These are phyloP conservation scores for Ceyx margarethae DNA, from an alignment of 2,113 vertebrate species.

Conservation along the genomic window DNA sequence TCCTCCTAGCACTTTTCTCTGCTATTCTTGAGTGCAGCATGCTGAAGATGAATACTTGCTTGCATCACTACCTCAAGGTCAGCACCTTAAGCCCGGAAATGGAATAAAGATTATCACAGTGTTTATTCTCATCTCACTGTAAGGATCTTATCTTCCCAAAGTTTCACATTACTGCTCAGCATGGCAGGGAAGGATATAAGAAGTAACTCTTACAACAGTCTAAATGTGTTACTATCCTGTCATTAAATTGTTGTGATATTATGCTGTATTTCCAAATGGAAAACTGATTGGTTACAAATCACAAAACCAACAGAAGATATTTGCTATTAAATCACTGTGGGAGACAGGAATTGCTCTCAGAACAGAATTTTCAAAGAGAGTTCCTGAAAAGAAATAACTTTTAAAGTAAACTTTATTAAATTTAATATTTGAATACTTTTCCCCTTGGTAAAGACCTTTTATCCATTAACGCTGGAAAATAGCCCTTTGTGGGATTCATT, in stretches of 20 bases:
- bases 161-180: slow-evolving; percentile 35
- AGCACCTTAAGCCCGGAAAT: slow-evolving; percentile 56
- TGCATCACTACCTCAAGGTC: slow-evolving; percentile 1
- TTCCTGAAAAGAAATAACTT: slow-evolving; percentile 64
- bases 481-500: slow-evolving; percentile 52
- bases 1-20: not conserved
- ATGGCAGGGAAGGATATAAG: not conserved
- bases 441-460: slow-evolving; percentile 60
- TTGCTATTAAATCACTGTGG: not conserved
- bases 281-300: slow-evolving; percentile 13
- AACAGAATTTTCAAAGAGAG: slow-evolving; percentile 30
- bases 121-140: slow-evolving; percentile 65
- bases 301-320: not conserved
- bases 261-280: slow-evolving; percentile 60
- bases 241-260: slow-evolving; percentile 59
- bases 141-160: slow-evolving; percentile 56
- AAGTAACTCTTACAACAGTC: slow-evolving; percentile 7
- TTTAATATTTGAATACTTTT: slow-evolving; percentile 62
- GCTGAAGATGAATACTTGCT: not conserved
- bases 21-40: not conserved
- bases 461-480: slow-evolving; percentile 69
- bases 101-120: slow-evolving; percentile 50
- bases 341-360: slow-evolving; percentile 9
- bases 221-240: slow-evolving; percentile 40
- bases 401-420: slow-evolving; percentile 69